Evolutionary conservation across 2,797 vertebrate genomes (phyloP).

Genomic region (Nyctibius grandis): DNA sequence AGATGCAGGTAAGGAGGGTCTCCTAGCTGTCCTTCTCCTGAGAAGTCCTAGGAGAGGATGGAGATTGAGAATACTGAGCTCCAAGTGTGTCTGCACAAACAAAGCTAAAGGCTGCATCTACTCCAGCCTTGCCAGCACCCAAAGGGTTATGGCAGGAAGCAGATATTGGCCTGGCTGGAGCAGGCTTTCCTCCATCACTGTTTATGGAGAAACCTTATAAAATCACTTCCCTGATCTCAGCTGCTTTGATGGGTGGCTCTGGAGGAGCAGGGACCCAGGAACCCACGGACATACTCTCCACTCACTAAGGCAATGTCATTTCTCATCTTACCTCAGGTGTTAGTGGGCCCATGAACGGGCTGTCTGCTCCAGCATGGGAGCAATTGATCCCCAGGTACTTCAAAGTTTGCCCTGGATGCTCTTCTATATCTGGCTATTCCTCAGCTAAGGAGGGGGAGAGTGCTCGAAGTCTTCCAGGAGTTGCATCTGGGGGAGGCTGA

Average conservation of each 20-base stretch:
- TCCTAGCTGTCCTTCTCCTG: neutral
- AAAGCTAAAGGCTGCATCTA: neutral
- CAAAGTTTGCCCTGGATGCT: neutral
- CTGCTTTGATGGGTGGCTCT: accelerated
- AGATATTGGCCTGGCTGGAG: neutral
- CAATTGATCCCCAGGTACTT: neutral
- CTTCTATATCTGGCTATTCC: neutral
- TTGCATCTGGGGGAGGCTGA: accelerated
- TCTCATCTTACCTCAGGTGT: neutral
- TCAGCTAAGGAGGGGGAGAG: neutral
- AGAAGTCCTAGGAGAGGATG: neutral
- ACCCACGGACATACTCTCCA: accelerated
- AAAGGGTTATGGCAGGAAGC: neutral
- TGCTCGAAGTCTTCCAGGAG: neutral
- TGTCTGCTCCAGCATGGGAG: neutral
- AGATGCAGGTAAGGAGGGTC: neutral
- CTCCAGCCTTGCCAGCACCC: neutral
- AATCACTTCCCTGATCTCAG: neutral
- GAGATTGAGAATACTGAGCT: neutral
- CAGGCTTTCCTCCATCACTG: neutral
- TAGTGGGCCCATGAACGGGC: accelerated
- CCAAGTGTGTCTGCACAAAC: neutral
- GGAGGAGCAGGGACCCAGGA: neutral
- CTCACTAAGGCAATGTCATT: no score
- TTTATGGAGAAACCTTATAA: neutral